A percentile compares a stretch with the other conserved stretches of the same genome.
Evolutionary conservation across 2,888 invertebrate species (phyloP).

Genomic region (Leptopilina drosophilae): DNA sequence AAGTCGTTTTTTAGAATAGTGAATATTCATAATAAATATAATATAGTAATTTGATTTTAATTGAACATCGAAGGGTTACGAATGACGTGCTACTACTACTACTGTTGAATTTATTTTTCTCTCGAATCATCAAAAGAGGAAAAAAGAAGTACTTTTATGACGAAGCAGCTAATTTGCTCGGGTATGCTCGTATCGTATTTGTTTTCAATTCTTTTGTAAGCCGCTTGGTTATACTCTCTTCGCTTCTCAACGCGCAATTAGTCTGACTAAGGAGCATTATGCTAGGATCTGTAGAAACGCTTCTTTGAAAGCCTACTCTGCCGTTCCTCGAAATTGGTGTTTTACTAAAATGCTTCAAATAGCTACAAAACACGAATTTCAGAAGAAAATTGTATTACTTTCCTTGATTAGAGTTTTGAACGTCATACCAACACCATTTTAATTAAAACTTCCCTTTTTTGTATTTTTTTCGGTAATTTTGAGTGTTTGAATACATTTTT

Average conservation of each 20-base stretch:
- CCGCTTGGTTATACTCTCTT: not conserved
- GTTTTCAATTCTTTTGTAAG: conserved; percentile 9
- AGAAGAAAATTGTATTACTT: not conserved
- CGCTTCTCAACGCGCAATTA: not conserved
- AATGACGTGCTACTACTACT: not conserved
- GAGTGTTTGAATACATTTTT: too few species aligned
- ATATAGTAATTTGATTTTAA: not conserved
- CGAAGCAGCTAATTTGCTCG: conserved; percentile 16
- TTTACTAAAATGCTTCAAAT: not conserved
- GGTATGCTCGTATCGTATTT: conserved; percentile 10
- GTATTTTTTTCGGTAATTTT: not conserved
- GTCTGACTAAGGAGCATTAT: conserved; percentile 14
- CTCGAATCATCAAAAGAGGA: not conserved
- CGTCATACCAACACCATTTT: too few species aligned
- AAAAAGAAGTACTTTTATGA: conserved; percentile 7
- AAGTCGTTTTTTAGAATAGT: too few species aligned
- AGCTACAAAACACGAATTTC: conserved; percentile 8
- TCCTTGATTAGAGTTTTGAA: not conserved
- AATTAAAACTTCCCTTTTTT: too few species aligned
- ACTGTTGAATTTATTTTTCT: conserved; percentile 7
- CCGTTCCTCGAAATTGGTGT: conserved; percentile 4
- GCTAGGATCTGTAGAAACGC: not conserved
- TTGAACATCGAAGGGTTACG: not conserved
- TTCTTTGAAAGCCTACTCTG: conserved; percentile 5
- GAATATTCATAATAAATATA: not conserved